Evolutionary conservation across 92 coral and sea anemone species (phyloP).

Genomic region (Palythoa grandis): DNA sequence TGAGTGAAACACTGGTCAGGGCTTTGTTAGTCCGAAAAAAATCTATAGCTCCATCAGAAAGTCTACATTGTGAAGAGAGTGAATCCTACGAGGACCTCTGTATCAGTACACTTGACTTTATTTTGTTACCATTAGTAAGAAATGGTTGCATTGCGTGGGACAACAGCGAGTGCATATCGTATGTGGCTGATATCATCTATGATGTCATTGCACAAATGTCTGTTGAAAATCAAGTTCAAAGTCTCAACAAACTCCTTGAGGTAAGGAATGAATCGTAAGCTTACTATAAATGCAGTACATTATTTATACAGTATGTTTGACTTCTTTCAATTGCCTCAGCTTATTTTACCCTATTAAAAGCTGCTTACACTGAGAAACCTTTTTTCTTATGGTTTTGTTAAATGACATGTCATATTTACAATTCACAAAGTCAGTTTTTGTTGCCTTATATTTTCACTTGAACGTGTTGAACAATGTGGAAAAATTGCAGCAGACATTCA

Average conservation of each 20-base stretch:
- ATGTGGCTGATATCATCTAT: conserved; percentile 58
- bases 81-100: conserved; percentile 38
- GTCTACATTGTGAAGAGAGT: not conserved
- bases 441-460: no score
- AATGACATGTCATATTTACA: no score
- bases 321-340: no score
- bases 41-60: not conserved
- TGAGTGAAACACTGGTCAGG: conserved; percentile 60
- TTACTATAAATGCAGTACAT: no score
- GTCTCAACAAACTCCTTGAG: conserved; percentile 45
- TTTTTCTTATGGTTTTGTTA: no score
- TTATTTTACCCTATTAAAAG: no score
- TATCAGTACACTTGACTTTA: conserved; percentile 45
- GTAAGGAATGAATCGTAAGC: conserved; percentile 37
- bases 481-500: no score
- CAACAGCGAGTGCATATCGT: conserved; percentile 45
- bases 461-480: no score
- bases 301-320: no score
- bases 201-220: conserved; percentile 59
- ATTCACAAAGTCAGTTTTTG: no score
- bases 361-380: no score
- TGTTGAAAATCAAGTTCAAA: conserved; percentile 53
- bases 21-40: conserved; percentile 43
- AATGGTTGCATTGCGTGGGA: not conserved
- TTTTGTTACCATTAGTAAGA: conserved; percentile 30